Percentiles rank a stretch among this genome's conserved stretches.
These are phyloP conservation scores for Scopus umbretta DNA, from an alignment of 2,113 vertebrate genomes.

Conservation along the genomic window DNA sequence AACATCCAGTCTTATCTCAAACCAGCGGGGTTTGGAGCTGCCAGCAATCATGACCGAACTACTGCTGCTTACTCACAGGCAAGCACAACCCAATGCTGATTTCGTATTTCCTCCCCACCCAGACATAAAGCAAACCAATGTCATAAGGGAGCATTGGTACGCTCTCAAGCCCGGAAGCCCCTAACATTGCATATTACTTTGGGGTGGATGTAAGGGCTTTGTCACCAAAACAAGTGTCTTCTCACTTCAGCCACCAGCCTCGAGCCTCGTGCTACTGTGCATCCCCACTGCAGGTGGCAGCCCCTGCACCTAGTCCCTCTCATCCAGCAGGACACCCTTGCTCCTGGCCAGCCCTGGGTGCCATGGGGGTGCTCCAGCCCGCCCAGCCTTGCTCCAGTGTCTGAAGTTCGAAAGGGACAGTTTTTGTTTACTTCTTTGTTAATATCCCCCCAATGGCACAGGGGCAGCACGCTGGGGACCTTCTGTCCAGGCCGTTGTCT, in stretches of 20 bases:
- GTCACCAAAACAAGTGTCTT: not conserved
- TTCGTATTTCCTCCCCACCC: not conserved
- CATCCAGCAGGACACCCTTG: fast-evolving
- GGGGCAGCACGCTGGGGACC: fast-evolving
- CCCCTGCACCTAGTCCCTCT: fast-evolving
- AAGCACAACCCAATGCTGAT: not conserved
- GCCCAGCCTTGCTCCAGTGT: not conserved
- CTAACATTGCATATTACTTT: no score
- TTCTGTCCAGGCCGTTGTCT: fast-evolving
- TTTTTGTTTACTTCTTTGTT: not conserved
- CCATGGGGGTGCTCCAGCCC: fast-evolving
- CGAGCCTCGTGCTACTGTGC: fast-evolving
- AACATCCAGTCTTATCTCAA: not conserved
- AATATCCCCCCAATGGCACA: fast-evolving
- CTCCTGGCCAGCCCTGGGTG: not conserved
- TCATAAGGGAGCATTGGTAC: not conserved
- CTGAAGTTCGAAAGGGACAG: not conserved
- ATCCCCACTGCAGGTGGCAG: not conserved
- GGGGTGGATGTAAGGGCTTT: not conserved
- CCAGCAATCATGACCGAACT: fast-evolving
- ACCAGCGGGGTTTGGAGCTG: not conserved
- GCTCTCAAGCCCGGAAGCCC: not conserved
- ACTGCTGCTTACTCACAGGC: not conserved
- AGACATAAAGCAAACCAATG: fast-evolving
- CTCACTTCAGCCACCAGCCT: not conserved